Evolutionary conservation across 2,888 invertebrate genomes (phyloP).

Genomic region (Galerucella pusilla): DNA sequence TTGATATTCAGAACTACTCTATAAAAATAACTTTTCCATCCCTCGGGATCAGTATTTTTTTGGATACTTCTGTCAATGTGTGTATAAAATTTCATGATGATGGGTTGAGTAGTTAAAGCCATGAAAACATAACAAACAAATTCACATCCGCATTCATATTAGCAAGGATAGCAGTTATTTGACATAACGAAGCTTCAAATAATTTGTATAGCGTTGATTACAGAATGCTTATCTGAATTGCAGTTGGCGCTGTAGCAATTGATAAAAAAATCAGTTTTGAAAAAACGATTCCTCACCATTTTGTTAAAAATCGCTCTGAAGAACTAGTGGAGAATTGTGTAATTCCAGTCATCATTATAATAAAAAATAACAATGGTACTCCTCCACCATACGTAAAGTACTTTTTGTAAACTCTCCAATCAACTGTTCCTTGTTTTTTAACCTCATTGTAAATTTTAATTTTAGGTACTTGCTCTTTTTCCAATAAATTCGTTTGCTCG

Average conservation of each 20-base stretch:
- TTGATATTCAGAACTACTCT: no score
- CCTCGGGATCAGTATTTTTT: no score
- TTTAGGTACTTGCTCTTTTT: constrained; percentile 45
- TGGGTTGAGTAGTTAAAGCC: no score
- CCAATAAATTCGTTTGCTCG: constrained; percentile 36
- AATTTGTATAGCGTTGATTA: no score
- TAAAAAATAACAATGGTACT: constrained; percentile 40
- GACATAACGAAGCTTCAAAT: no score
- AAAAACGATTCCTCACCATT: constrained; percentile 28
- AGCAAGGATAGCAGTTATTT: no score
- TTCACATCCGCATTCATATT: no score
- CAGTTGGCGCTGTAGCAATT: neutral
- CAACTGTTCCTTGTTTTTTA: constrained; percentile 51
- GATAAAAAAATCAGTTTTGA: neutral
- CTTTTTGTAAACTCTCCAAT: constrained; percentile 48
- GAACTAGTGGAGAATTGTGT: constrained; percentile 48
- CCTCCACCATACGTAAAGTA: constrained; percentile 54
- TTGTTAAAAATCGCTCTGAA: constrained; percentile 38
- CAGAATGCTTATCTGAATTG: no score
- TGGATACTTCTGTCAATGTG: no score
- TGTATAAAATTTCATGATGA: no score
- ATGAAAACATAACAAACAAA: no score
- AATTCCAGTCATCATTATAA: constrained; percentile 41
- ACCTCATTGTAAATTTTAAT: constrained; percentile 47
- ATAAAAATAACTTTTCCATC: no score